These are phyloP conservation scores for Passer montanus DNA, from an alignment of 2,113 vertebrate genomes.

Conservation along the genomic window DNA sequence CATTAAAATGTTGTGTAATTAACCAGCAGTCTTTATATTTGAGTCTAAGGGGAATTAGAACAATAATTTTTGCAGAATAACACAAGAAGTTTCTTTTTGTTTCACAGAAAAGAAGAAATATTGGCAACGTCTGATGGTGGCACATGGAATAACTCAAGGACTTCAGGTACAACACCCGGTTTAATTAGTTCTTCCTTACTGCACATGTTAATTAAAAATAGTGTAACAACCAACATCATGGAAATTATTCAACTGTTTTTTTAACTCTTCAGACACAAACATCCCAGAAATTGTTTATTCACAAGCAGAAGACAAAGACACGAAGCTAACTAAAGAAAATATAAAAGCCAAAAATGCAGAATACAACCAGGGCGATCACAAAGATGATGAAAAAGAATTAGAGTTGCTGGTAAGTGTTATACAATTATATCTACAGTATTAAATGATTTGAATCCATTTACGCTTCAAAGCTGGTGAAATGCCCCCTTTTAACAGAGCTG, in stretches of 20 bases:
- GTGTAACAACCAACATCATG: not conserved
- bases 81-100: slow-evolving; percentile 40
- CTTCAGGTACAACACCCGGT: slow-evolving; percentile 57
- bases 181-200: slow-evolving; percentile 59
- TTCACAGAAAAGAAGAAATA: slow-evolving; percentile 80
- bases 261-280: slow-evolving; percentile 69
- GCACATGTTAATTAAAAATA: slow-evolving; percentile 40
- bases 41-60: not conserved
- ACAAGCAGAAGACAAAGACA: slow-evolving; percentile 64
- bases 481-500: slow-evolving; percentile 60
- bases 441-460: slow-evolving; percentile 68
- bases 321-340: slow-evolving; percentile 52
- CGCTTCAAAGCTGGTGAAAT: slow-evolving; percentile 65
- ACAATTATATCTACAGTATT: slow-evolving; percentile 67
- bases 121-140: slow-evolving; percentile 33
- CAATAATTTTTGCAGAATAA: slow-evolving; percentile 50
- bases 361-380: slow-evolving; percentile 50
- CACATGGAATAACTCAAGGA: slow-evolving; percentile 67
- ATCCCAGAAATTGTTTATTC: slow-evolving; percentile 77
- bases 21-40: not conserved
- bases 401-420: slow-evolving; percentile 79
- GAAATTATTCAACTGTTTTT: slow-evolving; percentile 37
- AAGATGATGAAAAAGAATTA: slow-evolving; percentile 76
- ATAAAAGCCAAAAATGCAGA: slow-evolving; percentile 59
- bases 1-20: not conserved